Evolutionary conservation across 2,888 invertebrate genomes (phyloP), one percentile per base, ranked within the genome.

Genomic region (Tethea ocularis): DNA sequence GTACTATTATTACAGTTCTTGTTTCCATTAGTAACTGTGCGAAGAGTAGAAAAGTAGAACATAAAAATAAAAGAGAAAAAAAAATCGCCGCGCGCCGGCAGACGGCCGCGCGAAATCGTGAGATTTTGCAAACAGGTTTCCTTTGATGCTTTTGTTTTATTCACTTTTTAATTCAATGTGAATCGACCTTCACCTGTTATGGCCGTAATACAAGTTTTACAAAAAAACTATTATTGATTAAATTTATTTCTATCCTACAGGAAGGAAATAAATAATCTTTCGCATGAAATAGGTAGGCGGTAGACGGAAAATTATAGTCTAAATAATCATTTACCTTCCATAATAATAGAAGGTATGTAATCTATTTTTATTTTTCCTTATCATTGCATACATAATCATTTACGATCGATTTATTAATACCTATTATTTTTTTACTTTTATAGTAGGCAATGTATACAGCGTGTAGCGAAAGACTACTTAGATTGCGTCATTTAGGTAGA

Each of bases 61-160:
- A 63, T 63, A 60, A 58, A 62, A 67, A 72, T 68, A 69, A 63
- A 33, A 61, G 51, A 51, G 58, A 73, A 77, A 75, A 80, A 83
- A 82, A 80, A 77, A 77, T 75, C 69, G 78, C 72, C 78, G 74
- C 76, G 77, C 66, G 79, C 82, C 71, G 78, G 79, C 78, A 29
- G 54, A 33, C 17, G 74, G 72, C 67, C 67, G 74, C 80, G 84
- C 80, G 80, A 85, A 84, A 81, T 85, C 83, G 80, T 82, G 82
- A 86, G 86, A 87, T 87, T 90, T 89, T 82, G 75, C 80, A 80
- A 84, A 86, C 84, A 70, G 87, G 89, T 88, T 89, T 84, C 70
- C 67, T 69, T 75, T 75, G 71, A 64, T 69, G 54, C 81, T 84
- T 80, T 82, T 76, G 74, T 72, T 78, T 83, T 84, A 74, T 76